Conservation (phyloP, 2,888 invertebrate species). For the Pseudanteris insignis region DNA sequence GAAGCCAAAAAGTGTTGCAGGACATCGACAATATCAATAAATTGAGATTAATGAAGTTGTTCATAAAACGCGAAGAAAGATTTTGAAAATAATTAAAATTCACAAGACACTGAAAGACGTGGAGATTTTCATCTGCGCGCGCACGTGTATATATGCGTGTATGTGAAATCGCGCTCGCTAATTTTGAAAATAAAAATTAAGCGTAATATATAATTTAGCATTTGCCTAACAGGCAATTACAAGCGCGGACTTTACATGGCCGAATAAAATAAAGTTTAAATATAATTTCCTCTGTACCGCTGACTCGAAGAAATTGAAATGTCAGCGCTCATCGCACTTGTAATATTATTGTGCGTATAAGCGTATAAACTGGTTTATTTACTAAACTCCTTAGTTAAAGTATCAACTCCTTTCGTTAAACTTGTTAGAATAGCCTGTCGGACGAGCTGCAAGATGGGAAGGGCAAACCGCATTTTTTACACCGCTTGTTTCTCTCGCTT, state of each 20-base stretch:
- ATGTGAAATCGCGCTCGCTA: conserved; percentile 12
- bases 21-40: too few species aligned
- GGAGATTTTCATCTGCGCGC: too few species aligned
- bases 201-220: conserved; percentile 36
- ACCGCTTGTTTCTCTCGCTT: background rate
- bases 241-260: conserved; percentile 42
- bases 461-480: conserved; percentile 2
- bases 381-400: conserved; percentile 36
- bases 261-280: conserved; percentile 44
- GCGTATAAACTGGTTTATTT: conserved; percentile 45
- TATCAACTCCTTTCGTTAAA: conserved; percentile 30
- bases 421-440: conserved; percentile 31
- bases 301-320: conserved; percentile 41
- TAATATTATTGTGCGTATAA: conserved; percentile 33
- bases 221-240: conserved; percentile 46
- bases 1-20: too few species aligned
- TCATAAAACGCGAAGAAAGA: too few species aligned
- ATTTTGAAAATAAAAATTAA: conserved; percentile 38
- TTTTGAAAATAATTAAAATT: too few species aligned
- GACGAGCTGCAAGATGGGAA: conserved; percentile 26
- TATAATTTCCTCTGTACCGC: conserved; percentile 35
- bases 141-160: background rate
- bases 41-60: too few species aligned
- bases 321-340: conserved; percentile 41
- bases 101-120: too few species aligned